Base-by-base conservation (phyloP, 2,888 invertebrate genomes). In the Melieria crassipennis region DNA sequence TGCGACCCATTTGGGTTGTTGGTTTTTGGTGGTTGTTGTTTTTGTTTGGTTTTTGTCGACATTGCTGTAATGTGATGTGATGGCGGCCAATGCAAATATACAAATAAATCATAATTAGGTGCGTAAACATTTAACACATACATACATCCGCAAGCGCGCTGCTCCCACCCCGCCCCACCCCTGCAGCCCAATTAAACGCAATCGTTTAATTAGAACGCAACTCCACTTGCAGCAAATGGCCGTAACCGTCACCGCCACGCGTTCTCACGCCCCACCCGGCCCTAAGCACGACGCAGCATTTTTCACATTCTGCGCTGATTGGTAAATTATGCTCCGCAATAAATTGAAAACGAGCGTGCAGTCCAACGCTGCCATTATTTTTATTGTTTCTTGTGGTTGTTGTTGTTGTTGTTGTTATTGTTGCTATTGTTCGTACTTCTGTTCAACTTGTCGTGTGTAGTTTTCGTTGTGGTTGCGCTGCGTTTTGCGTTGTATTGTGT, bases 91-190 rank as follows among this genome's bases (percentile, higher is more conserved):
- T 62, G 50, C 66, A 69, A 66, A 61, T 55, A 69, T 46, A 69
- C 72, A 72, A 72, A 72, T 72, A 72, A 72, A 72, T 72, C 72
- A 72, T 72, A 72, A 72, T 72, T 72, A 72, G 72, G 69, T 65
- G 30, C 66, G 72, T 69, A 72, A 69, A 72, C 72, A 69, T 69
- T 69, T 72, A 30, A 30, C 13, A 1, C 4, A 55, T 6, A 6
- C 13, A 7, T 9, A 11, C 10, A 48, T 52, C 47, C n/a, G 30
- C 46, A 7, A 30, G 5, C 30, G 11, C 55, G 9, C 55, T 13
- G 5, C 55, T 5, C 55, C 55, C 55, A 7, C n/a, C 11, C 55
- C n/a, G n/a, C n/a, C n/a, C n/a, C n/a, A n/a, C n/a, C 11, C 7
- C 55, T 66, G 4, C 9, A 48, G 47, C 1, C 42, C 57, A 58